Evolutionary conservation across 2,113 vertebrate species (phyloP), one percentile per base, ranked within the genome.

Genomic region (Megaceryle maxima): DNA sequence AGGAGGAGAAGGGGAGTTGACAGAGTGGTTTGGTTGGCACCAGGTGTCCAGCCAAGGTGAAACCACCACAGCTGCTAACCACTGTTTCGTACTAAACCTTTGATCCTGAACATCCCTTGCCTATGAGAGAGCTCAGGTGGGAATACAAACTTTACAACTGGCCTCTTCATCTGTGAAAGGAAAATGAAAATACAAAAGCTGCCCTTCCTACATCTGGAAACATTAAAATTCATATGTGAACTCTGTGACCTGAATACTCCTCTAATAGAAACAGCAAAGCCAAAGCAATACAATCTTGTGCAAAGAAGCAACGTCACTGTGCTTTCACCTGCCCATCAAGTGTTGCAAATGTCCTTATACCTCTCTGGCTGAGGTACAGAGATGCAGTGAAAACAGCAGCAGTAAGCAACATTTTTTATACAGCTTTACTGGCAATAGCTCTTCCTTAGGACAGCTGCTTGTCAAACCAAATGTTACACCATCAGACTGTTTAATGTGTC

Each of bases 101-200:
- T 62, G 70, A 29, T 21, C 17, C 20, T 46, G 33, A 86, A 62
- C 17, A 12, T 48, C 51, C 6, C 19, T 86, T 24, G 17, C 6
- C 16, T 31, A 4, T 0, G 1, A 6, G 3, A 24, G 72, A 64
- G 22, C 16, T 81, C 39, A 62, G 2, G 15, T 31, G 43, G 35
- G 29, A 88, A 87, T n/a, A 10, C 24, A 60, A 33, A 60, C 1
- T 51, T 80, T 39, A n/a, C 24, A 88, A 13, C 4, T 78, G 24
- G 9, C 18, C 17, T 66, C 57, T 90, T 64, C 16, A 78, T 6
- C 13, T 53, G 35, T 29, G 56, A 68, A 79, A 81, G 24, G 51
- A 72, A 56, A 87, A 79, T 5, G 13, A 56, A 93, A 90, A 3
- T 13, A 44, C 16, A 64, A n/a, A 55, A 83, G 2, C n/a, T 84